Base-by-base conservation (phyloP, 2,888 invertebrate genomes). In the Aricia artaxerxes region DNA sequence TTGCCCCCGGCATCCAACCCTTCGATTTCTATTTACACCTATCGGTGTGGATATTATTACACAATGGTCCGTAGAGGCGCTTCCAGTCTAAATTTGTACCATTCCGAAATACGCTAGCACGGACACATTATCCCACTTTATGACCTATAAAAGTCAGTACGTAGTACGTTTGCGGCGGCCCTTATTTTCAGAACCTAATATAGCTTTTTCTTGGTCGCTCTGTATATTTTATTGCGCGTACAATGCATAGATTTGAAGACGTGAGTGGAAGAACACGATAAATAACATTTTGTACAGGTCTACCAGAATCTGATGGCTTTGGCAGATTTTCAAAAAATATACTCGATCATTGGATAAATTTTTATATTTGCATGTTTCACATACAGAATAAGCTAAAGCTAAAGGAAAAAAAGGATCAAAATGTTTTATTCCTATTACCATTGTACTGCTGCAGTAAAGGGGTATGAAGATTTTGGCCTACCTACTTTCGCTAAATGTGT, bases 131-230 rank as follows among this genome's bases (percentile, higher is more conserved):
- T 93, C 90, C 92, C 90, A 87, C 89, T 94, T 94, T 94, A 94
- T 92, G 89, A 93, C 90, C 94, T 88, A 94, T 94, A 94, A 94
- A 94, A 93, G 94, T 94, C 93, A 91, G 88, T 91, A 92, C 90
- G 90, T 90, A 93, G 90, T 92, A 91, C 91, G 90, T 93, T 94
- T 94, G 92, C 89, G 90, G 90, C 88, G 88, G 90, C 91, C 93
- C 91, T 93, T 92, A 93, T 91, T 92, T 92, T 76, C 76, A 76
- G 76, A 6, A 76, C 49, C 76, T 76, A 76, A 76, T 76, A 76
- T 76, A 38, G 76, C 76, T 76, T 76, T 76, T 76, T 76, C 76
- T 76, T 76, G 57, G 35, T 57, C 31, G 53, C 35, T 53, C 76
- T 35, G 35, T 89, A 91, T 89, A 91, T 89, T 92, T 92, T 91